Evolutionary conservation across 2,797 vertebrate species (phyloP).

Genomic region (Perodicticus potto): DNA sequence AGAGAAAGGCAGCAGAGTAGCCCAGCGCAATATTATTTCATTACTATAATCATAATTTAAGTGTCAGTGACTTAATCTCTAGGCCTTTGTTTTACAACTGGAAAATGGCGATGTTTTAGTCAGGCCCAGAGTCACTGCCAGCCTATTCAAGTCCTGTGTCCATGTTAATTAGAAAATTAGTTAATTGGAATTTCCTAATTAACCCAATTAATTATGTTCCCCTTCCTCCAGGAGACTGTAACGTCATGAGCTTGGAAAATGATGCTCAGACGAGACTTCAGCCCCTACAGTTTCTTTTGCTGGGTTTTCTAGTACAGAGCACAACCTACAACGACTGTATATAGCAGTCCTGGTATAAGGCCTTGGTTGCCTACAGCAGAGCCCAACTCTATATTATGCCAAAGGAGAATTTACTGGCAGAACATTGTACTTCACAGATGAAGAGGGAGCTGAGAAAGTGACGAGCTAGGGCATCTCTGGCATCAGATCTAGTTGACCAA

Average conservation of each 20-base stretch:
- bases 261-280: conserved; percentile 5
- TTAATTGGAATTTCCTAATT: no score
- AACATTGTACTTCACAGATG: neutral
- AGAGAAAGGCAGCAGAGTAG: conserved; percentile 8
- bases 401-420: conserved; percentile 1
- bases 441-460: conserved; percentile 28
- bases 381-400: neutral
- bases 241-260: neutral
- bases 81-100: conserved; percentile 20
- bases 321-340: neutral
- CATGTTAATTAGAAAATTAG: conserved; percentile 33
- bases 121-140: neutral
- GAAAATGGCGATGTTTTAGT: conserved; percentile 14
- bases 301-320: neutral
- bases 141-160: neutral
- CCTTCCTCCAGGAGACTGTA: neutral
- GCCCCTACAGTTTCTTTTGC: neutral
- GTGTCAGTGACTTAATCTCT: neutral
- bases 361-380: conserved; percentile 21
- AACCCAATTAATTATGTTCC: no score
- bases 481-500: neutral
- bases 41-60: conserved; percentile 29
- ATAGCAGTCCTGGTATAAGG: neutral
- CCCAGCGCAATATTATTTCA: neutral
- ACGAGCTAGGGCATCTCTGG: neutral